Evolutionary conservation across 2,888 invertebrate species (phyloP).

Genomic region (Lithophane socia): DNA sequence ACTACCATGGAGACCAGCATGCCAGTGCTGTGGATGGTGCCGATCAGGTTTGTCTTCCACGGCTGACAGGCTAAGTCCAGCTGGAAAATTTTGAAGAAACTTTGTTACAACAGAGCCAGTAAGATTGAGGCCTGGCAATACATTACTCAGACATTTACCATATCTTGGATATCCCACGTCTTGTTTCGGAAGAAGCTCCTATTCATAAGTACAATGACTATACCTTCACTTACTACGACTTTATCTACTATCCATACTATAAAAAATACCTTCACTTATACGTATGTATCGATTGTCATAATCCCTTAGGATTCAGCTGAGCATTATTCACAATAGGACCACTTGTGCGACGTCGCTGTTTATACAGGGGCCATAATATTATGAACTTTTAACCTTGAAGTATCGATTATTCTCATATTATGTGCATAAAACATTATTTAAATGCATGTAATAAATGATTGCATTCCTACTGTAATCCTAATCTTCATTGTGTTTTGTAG

Average conservation of each 20-base stretch:
- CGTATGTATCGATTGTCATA: neutral
- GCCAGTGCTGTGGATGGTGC: slow-evolving; percentile 81
- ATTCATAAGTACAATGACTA: neutral
- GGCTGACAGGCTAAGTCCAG: slow-evolving; percentile 82
- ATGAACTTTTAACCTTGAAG: neutral
- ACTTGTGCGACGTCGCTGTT: neutral
- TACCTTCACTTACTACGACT: too few relatives aligned
- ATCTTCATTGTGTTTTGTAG: neutral
- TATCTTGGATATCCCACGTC: neutral
- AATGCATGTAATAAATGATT: slow-evolving; percentile 8
- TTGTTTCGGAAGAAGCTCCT: neutral
- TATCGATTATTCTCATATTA: slow-evolving; percentile 3
- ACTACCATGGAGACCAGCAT: slow-evolving; percentile 80
- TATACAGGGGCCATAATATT: neutral
- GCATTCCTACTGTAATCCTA: too few relatives aligned
- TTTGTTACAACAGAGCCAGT: neutral
- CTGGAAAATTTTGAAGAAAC: slow-evolving; percentile 67
- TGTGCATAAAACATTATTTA: too few relatives aligned
- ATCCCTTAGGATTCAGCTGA: neutral
- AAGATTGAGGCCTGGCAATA: neutral
- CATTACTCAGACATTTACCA: neutral
- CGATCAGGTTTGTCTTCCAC: slow-evolving; percentile 80
- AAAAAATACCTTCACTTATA: too few relatives aligned
- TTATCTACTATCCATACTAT: too few relatives aligned
- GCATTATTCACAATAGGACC: neutral